phyloP scores from a whole-genome alignment of 2,888 invertebrate species.

The Geophilus truncorum region DNA sequence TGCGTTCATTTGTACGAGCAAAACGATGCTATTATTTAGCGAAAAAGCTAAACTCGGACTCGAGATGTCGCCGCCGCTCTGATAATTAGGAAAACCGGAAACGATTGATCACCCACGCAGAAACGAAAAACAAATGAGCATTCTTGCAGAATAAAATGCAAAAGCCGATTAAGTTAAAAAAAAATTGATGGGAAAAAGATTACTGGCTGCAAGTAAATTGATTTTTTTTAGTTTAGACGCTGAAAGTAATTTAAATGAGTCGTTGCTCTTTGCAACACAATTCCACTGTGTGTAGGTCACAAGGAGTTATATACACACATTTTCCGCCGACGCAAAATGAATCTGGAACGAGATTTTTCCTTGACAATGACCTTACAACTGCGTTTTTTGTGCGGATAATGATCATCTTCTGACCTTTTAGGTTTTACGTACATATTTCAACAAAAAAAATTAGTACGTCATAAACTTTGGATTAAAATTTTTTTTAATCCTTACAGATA shows the following conservation, averaged over 20 bases:
- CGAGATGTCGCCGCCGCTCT: not conserved
- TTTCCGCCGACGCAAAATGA: not conserved
- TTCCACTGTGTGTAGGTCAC: not conserved
- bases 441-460: too few species aligned
- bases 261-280: not conserved
- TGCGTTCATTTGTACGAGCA: too few species aligned
- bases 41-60: not conserved
- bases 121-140: not conserved
- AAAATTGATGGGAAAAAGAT: too few species aligned
- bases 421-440: too few species aligned
- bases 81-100: not conserved
- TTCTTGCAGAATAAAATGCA: not conserved
- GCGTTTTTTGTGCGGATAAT: too few species aligned
- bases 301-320: too few species aligned
- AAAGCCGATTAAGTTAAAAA: not conserved
- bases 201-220: not conserved
- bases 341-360: not conserved
- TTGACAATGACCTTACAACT: conserved; percentile 2
- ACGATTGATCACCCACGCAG: not conserved
- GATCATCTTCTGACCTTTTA: too few species aligned
- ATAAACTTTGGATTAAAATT: too few species aligned
- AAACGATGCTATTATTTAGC: too few species aligned
- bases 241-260: not conserved
- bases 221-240: not conserved
- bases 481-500: too few species aligned